These are phyloP conservation scores for Aphelinus certus DNA, from an alignment of 1,140 invertebrate species.

Conservation along the genomic window DNA sequence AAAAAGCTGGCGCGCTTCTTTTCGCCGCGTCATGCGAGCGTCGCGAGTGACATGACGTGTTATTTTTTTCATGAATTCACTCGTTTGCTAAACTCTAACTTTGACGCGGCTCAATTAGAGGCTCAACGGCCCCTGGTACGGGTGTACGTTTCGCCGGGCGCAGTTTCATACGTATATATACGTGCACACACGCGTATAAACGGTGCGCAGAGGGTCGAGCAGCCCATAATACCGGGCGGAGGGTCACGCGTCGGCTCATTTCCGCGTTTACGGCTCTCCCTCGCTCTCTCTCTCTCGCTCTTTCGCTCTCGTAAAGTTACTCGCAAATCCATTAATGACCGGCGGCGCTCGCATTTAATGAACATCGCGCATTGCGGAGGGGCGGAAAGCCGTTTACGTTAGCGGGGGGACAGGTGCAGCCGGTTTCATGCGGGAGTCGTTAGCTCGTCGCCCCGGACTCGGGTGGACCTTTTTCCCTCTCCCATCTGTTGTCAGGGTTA, in stretches of 20 bases:
- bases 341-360: slow-evolving; percentile 5
- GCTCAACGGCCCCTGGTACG: neutral
- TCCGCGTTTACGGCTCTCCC: slow-evolving; percentile 4
- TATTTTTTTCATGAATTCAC: no score
- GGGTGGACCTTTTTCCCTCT: no score
- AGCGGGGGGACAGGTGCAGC: neutral
- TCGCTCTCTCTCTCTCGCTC: no score
- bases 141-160: neutral
- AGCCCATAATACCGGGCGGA: neutral
- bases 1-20: no score
- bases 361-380: neutral
- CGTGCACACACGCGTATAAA: neutral
- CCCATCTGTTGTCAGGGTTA: neutral
- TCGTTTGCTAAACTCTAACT: no score
- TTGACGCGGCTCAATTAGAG: slow-evolving; percentile 8
- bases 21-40: no score
- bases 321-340: slow-evolving; percentile 15
- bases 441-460: no score
- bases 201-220: neutral
- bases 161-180: neutral
- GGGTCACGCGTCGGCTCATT: slow-evolving; percentile 16
- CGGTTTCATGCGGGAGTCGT: neutral
- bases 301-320: slow-evolving; percentile 1
- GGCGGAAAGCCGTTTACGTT: slow-evolving; percentile 4
- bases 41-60: no score